Evolutionary conservation across 2,888 invertebrate species (phyloP).

Genomic region (Leptinotarsa rubiginosa): DNA sequence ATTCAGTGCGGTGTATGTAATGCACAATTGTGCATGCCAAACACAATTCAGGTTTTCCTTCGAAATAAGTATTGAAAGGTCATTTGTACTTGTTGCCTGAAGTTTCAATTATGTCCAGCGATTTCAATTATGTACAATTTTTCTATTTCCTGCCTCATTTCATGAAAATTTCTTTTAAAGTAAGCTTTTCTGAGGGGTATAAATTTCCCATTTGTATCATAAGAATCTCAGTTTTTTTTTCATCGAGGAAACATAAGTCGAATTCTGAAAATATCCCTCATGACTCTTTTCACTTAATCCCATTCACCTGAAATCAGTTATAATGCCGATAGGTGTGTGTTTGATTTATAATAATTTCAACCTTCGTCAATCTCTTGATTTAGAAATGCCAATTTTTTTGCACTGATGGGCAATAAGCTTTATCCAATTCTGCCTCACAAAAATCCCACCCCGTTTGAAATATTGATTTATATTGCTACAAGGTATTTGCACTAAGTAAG

Average conservation of each 20-base stretch:
- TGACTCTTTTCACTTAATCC: not conserved
- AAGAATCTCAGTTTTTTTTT: not conserved
- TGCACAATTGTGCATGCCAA: too few species aligned
- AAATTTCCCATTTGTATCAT: too few species aligned
- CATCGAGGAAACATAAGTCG: not conserved
- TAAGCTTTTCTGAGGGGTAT: too few species aligned
- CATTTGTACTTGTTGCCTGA: too few species aligned
- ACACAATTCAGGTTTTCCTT: too few species aligned
- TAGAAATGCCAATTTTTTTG: not conserved
- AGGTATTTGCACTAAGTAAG: not conserved
- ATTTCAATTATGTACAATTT: too few species aligned
- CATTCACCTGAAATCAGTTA: not conserved
- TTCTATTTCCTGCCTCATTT: too few species aligned
- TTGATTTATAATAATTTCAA: not conserved
- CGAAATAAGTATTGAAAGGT: too few species aligned
- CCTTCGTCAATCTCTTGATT: not conserved
- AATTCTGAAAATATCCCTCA: not conserved
- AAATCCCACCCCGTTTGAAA: slow-evolving; percentile 6
- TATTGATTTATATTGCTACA: slow-evolving; percentile 25
- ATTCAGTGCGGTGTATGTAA: too few species aligned
- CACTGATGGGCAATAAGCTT: not conserved
- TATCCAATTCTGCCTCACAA: not conserved
- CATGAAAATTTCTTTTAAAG: too few species aligned
- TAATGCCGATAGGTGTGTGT: not conserved
- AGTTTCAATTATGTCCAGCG: too few species aligned